Base-by-base conservation (phyloP, 2,888 invertebrate genomes). In the Hydrotaea cyrtoneurina region DNA sequence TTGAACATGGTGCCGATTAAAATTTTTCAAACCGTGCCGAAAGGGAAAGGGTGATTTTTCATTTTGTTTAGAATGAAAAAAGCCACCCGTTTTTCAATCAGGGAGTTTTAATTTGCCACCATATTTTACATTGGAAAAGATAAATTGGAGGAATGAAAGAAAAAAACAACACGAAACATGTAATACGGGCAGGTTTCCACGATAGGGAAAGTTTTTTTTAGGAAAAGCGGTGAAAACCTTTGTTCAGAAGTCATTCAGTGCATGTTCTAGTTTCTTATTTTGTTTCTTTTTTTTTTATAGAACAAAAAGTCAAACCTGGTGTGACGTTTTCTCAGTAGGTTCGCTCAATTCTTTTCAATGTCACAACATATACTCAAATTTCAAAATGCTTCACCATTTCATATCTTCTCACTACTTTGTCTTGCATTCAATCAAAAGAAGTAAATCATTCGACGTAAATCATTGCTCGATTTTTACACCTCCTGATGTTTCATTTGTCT, bases 101-200 rank as follows among this genome's bases (percentile, higher is more conserved):
- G 66, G 82, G 79, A 75, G 78, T 15, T 76, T 82, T 77, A 74
- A 85, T 80, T 78, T 74, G 53, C 82, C 76, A 77, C 78, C 82
- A 79, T 82, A 72, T 75, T 81, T 79, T 15, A 10, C 36, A 10
- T 3, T 53, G 39, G 4, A 36, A 79, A 36, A 69, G 66, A 85
- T 76, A 73, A 73, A 82, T 53, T n/a, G n/a, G n/a, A n/a, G n/a
- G n/a, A n/a, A n/a, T n/a, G n/a, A n/a, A n/a, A n/a, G n/a, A n/a
- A n/a, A n/a, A n/a, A n/a, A n/a, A n/a, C n/a, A n/a, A n/a, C n/a
- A n/a, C n/a, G n/a, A n/a, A n/a, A n/a, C n/a, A n/a, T n/a, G n/a
- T n/a, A 59, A 46, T 46, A 21, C 15, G 8, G 23, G 46, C 69
- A 69, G 69, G 69, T 69, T 69, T 15, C 19, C 17, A 2, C 7